phyloP scores from a whole-genome alignment of 2,888 invertebrate species.

The Ligdia adustata region DNA sequence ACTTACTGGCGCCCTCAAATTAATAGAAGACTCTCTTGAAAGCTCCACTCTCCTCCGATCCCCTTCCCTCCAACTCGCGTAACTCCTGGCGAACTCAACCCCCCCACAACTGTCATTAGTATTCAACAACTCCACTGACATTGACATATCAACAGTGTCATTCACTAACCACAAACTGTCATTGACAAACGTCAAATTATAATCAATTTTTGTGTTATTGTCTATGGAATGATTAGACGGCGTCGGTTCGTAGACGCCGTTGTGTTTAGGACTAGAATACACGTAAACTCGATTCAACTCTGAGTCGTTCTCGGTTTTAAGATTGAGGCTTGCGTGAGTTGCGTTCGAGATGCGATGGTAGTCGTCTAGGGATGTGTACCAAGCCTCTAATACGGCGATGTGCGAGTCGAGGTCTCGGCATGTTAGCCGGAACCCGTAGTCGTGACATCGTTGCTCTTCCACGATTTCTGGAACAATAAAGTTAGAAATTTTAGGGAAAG shows the following conservation, averaged over 20 bases:
- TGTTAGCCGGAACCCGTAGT: slow-evolving; percentile 84
- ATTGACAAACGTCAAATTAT: slow-evolving; percentile 41
- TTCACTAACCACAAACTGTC: slow-evolving; percentile 51
- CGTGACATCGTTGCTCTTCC: slow-evolving; percentile 85
- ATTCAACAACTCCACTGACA: slow-evolving; percentile 60
- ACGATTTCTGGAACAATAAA: slow-evolving; percentile 85
- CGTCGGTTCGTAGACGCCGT: slow-evolving; percentile 64
- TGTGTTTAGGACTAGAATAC: slow-evolving; percentile 77
- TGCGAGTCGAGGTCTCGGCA: slow-evolving; percentile 86
- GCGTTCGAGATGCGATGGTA: slow-evolving; percentile 57
- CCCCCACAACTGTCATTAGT: slow-evolving; percentile 63
- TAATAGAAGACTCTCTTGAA: slow-evolving; percentile 62
- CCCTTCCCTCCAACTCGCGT: slow-evolving; percentile 74
- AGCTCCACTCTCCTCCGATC: slow-evolving; percentile 56
- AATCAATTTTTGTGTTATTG: slow-evolving; percentile 40
- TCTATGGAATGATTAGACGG: slow-evolving; percentile 59
- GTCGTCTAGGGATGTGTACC: slow-evolving; percentile 75
- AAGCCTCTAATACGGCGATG: slow-evolving; percentile 86
- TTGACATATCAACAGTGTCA: slow-evolving; percentile 57
- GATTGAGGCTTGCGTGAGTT: slow-evolving; percentile 47
- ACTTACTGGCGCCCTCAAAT: slow-evolving; percentile 77
- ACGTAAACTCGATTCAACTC: slow-evolving; percentile 69
- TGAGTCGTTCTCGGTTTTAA: slow-evolving; percentile 71
- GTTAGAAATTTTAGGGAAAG: too few species aligned
- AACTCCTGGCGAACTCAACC: slow-evolving; percentile 64